Evolutionary conservation across 1,140 invertebrate species (phyloP), one percentile per base, ranked within the genome.

Genomic region (Trichomalopsis sarcophagae): DNA sequence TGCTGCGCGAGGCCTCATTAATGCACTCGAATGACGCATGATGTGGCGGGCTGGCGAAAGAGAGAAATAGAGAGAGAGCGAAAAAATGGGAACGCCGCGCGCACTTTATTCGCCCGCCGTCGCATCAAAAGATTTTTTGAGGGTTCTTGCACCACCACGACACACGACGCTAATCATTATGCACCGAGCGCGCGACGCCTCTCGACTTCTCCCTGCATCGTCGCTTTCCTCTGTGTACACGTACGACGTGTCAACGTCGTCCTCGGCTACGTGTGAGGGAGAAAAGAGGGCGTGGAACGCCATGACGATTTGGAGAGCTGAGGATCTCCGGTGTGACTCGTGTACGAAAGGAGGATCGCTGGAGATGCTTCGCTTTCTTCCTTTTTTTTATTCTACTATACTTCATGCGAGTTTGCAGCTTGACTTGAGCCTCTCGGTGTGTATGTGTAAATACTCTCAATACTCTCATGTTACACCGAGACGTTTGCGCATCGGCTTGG

Each of bases 1-100:
- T 84, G 76, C 77, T 14, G 47, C 6, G 82, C 74, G 21, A 80
- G 62, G 66, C 68, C 83, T 84, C 83, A 80, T 84, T 84, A 79
- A 80, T 80, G 68, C 68, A 79, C 76, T 79, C 44, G 44, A 84
- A 84, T 84, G 83, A 80, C 68, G 83, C 83, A 80, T 74, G 74
- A 33, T 33, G 77, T n/a, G 68, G 33, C 33, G 62, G 44, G 30
- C 10, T n/a, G 30, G n/a, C 33, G 33, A 36, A 36, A 36, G 33
- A 36, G 33, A 36, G 0, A 36, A 6, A 36, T 17, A n/a, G 1
- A 27, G 9, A 2, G 33, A 27, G 33, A 81, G 36, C 69, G 21
- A 82, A 62, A 73, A 40, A 83, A 68, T 27, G 50, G 40, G 33
- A 83, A 77, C 73, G 76, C 27, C 17, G 77, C n/a, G 77, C n/a